Conservation (phyloP, 2,113 vertebrate genomes). For the Uria lomvia region DNA sequence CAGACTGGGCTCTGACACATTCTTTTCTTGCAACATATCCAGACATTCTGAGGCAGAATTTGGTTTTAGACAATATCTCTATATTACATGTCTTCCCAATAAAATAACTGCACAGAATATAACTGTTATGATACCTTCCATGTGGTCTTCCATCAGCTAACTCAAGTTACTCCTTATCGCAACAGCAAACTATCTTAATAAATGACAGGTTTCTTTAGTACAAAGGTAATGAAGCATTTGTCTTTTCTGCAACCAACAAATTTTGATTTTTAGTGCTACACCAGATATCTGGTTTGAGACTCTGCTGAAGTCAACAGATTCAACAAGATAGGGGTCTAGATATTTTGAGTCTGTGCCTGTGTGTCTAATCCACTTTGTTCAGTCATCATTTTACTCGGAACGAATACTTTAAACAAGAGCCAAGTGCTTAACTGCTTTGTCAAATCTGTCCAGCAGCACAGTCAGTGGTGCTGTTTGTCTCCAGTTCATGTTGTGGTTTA, state of each 20-base stretch:
- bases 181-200: neutral
- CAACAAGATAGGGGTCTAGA: neutral
- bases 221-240: neutral
- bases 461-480: neutral
- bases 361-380: neutral
- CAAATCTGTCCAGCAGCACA: neutral
- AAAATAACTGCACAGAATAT: neutral
- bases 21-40: neutral
- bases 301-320: neutral
- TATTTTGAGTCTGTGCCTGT: neutral
- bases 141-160: neutral
- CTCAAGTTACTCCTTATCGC: neutral
- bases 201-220: neutral
- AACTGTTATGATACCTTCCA: neutral
- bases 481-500: neutral
- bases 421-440: neutral
- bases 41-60: neutral
- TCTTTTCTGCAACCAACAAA: neutral
- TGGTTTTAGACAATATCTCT: neutral
- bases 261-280: fast-evolving
- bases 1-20: neutral
- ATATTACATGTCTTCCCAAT: neutral
- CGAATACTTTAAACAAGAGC: neutral
- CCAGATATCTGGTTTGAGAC: neutral
- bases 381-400: neutral